Conservation (phyloP, 1,140 invertebrate genomes). For the Drosophila hydei region DNA sequence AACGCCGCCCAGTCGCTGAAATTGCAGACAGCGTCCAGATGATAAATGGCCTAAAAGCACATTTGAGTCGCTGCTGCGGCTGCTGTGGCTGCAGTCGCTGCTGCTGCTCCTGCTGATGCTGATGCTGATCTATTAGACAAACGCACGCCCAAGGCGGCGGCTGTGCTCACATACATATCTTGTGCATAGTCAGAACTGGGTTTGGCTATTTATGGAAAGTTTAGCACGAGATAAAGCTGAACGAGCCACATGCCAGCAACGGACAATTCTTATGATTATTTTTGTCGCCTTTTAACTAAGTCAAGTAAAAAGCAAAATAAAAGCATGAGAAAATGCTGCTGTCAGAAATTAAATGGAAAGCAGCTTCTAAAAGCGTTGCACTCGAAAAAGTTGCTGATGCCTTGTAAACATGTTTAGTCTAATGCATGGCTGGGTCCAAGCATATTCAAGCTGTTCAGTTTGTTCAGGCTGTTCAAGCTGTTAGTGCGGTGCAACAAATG, state of each 20-base stretch:
- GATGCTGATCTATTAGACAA: slow-evolving; percentile 80
- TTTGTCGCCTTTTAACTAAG: slow-evolving; percentile 75
- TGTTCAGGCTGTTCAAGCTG: slow-evolving; percentile 38
- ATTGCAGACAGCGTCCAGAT: slow-evolving; percentile 76
- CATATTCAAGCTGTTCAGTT: slow-evolving; percentile 29
- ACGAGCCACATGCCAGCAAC: slow-evolving; percentile 45
- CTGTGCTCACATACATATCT: slow-evolving; percentile 44
- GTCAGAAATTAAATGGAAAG: slow-evolving; percentile 80
- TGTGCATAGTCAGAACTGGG: slow-evolving; percentile 27
- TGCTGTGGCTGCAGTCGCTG: slow-evolving; percentile 33
- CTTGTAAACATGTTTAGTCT: slow-evolving; percentile 73
- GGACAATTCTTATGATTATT: slow-evolving; percentile 74
- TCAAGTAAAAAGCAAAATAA: slow-evolving; percentile 3
- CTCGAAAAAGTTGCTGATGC: slow-evolving; percentile 62
- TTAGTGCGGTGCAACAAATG: slow-evolving; percentile 79
- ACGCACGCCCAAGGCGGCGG: slow-evolving; percentile 67
- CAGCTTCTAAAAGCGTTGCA: slow-evolving; percentile 58
- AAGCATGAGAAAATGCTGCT: slow-evolving; percentile 52
- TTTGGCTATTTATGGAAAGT: slow-evolving; percentile 75
- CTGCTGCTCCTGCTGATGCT: slow-evolving; percentile 57
- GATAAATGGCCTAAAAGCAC: slow-evolving; percentile 77
- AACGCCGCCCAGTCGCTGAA: slow-evolving; percentile 69
- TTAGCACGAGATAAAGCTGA: slow-evolving; percentile 69
- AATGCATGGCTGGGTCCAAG: slow-evolving; percentile 56
- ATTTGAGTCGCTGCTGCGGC: slow-evolving; percentile 68